Evolutionary conservation across 2,888 invertebrate genomes (phyloP).

Genomic region (Myopa tessellatipennis): DNA sequence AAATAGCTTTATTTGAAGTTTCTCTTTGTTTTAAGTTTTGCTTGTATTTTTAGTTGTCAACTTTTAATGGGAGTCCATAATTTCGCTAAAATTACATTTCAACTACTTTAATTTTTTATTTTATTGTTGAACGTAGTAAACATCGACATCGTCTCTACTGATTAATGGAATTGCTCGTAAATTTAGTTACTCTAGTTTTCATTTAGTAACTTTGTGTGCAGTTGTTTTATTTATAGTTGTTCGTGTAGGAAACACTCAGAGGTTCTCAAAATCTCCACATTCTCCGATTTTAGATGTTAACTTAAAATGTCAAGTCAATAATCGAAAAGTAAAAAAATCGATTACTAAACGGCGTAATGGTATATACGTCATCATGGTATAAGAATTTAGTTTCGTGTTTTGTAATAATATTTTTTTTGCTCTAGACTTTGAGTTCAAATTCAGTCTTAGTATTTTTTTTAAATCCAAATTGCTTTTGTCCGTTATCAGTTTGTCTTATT

Average conservation of each 20-base stretch:
- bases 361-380: too few species aligned
- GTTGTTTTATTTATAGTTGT: conserved; percentile 26
- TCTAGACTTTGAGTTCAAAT: conserved; percentile 51
- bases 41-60: neutral
- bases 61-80: neutral
- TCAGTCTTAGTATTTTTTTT: conserved; percentile 46
- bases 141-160: neutral
- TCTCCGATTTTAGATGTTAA: neutral
- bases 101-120: conserved; percentile 5
- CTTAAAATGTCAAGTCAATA: neutral
- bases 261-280: neutral
- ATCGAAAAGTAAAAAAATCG: neutral
- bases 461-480: conserved; percentile 36
- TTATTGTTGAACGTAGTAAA: neutral
- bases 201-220: conserved; percentile 3
- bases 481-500: conserved; percentile 1
- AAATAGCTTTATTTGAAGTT: conserved; percentile 39
- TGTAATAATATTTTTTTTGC: neutral
- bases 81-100: conserved; percentile 5
- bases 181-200: conserved; percentile 7
- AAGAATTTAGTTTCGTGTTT: neutral
- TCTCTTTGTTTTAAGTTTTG: neutral
- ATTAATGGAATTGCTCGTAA: neutral
- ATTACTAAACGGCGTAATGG: too few species aligned
- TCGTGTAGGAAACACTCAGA: conserved; percentile 35